Evolutionary conservation across 2,888 invertebrate genomes (phyloP).

Genomic region (Polietes domitor): DNA sequence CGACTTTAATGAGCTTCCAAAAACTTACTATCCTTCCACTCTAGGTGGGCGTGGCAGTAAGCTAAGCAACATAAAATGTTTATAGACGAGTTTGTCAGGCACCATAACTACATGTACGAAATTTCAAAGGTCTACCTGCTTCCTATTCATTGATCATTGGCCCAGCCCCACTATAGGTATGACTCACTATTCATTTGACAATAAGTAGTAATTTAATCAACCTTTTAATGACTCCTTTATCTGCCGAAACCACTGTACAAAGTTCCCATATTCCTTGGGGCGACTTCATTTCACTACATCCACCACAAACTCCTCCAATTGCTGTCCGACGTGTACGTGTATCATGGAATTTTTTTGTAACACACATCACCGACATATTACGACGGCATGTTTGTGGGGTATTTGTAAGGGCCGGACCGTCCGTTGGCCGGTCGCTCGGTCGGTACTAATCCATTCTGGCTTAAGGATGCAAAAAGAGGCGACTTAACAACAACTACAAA

Average conservation of each 20-base stretch:
- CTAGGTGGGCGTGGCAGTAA: too few species aligned
- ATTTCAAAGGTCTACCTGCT: too few species aligned
- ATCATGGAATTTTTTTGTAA: constrained; percentile 65
- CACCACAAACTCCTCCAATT: not conserved
- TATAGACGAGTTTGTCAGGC: too few species aligned
- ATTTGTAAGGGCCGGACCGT: constrained; percentile 51
- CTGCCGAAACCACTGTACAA: constrained; percentile 29
- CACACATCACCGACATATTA: constrained; percentile 63
- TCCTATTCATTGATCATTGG: too few species aligned
- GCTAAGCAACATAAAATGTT: too few species aligned
- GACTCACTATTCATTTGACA: too few species aligned
- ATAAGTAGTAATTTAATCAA: too few species aligned
- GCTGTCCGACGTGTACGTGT: constrained; percentile 28
- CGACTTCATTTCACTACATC: constrained; percentile 19
- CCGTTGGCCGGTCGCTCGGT: not conserved
- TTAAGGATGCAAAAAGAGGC: not conserved
- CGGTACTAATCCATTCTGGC: not conserved
- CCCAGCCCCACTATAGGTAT: too few species aligned
- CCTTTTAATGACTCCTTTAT: too few species aligned
- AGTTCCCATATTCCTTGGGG: constrained; percentile 27
- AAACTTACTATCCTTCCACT: too few species aligned
- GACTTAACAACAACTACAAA: not conserved
- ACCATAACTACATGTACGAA: too few species aligned
- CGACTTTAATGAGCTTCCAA: too few species aligned
- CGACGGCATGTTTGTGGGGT: constrained; percentile 61